Base-by-base conservation (phyloP, 2,888 invertebrate genomes). In the Chloroclystis v-ata region DNA sequence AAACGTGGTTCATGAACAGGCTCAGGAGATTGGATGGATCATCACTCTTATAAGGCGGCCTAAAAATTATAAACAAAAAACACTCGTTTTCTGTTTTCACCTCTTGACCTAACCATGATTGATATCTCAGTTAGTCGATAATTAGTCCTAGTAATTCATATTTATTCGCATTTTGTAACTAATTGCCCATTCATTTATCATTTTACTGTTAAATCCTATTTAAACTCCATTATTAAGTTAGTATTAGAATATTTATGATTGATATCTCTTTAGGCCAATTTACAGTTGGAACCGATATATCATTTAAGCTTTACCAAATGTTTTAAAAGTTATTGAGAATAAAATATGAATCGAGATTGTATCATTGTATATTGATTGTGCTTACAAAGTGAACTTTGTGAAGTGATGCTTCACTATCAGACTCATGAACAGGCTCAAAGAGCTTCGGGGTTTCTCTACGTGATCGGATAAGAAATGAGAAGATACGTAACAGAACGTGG, bases 201-300 rank as follows among this genome's bases (percentile, higher is more conserved):
- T 52, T 46, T 42, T 47, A 55, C 52, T 41, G 56, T 56, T 56
- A 50, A 12, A 32, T 52, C 29, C 41, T 48, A 41, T 43, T 32
- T 61, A 48, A 55, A 53, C 47, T 49, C 49, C 20, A 37, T 16
- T 20, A 37, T 46, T 46, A 32, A 58, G 61, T 62, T 49, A 60
- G 61, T 57, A 64, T 65, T 59, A 50, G 58, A 58, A 58, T 61
- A n/a, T n/a, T n/a, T n/a, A 59, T 67, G 69, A 72, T 67, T 70
- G 69, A 68, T 35, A 11, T 60, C 59, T 54, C 63, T 66, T 62
- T 56, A 45, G 60, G 59, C 49, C 60, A 49, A 47, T 65, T 3
- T 66, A 69, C 72, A 63, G 72, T 73, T 60, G 40, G 20, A 47
- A 41, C 30, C 16, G 47, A 59, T 60, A 47, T 50, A 55, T 61